These are phyloP conservation scores for Puntigrus tetrazona DNA, from an alignment of 2,113 vertebrate genomes.

Conservation along the genomic window DNA sequence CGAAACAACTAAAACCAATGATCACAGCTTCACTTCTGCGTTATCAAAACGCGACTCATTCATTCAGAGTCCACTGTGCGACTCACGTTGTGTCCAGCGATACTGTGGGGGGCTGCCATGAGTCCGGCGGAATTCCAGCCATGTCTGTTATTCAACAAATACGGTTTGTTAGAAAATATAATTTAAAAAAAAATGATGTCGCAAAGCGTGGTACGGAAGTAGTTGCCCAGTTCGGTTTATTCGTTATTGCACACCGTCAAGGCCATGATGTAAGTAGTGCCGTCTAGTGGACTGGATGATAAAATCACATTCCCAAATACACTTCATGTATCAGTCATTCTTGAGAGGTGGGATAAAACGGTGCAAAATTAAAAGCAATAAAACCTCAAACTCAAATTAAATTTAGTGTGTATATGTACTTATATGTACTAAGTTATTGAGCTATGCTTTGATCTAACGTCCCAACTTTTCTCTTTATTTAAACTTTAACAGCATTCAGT, in stretches of 20 bases:
- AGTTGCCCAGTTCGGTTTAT: not conserved
- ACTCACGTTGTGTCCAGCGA: slow-evolving; percentile 89
- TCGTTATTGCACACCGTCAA: not conserved
- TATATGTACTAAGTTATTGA: too few relatives aligned
- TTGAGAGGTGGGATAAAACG: too few relatives aligned
- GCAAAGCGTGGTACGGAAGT: slow-evolving; percentile 33
- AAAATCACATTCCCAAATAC: too few relatives aligned
- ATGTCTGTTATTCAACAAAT: slow-evolving; percentile 36
- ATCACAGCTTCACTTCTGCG: not conserved
- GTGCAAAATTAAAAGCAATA: too few relatives aligned
- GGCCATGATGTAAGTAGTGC: not conserved
- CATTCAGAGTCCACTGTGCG: not conserved
- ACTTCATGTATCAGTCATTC: too few relatives aligned
- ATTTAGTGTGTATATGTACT: too few relatives aligned
- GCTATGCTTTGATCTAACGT: too few relatives aligned
- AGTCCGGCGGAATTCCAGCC: slow-evolving; percentile 87
- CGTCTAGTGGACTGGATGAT: slow-evolving; percentile 58
- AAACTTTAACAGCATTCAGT: too few relatives aligned
- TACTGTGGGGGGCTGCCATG: slow-evolving; percentile 89
- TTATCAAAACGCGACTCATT: slow-evolving; percentile 31
- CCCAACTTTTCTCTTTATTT: too few relatives aligned
- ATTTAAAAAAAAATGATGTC: slow-evolving; percentile 11
- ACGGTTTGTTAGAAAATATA: not conserved
- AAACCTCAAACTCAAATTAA: too few relatives aligned
- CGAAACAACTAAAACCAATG: not conserved